phyloP scores from a whole-genome alignment of 64 coral and sea anemone genomes.

The Acropora yongei region DNA sequence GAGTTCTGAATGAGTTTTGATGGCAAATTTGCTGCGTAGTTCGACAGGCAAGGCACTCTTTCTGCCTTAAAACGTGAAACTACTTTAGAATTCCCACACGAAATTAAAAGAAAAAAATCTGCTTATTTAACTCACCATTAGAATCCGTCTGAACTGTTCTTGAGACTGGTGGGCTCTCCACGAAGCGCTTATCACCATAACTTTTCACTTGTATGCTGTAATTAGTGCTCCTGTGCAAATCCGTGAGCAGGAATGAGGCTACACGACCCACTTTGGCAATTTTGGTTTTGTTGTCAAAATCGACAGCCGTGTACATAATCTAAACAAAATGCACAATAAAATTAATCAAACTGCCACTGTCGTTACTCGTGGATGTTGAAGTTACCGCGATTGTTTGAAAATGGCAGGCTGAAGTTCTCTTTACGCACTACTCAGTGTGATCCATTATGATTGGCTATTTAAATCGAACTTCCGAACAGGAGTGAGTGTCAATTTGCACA shows the following conservation, averaged over 20 bases:
- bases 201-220: conserved; percentile 60
- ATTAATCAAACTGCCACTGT: no score
- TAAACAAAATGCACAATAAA: neutral
- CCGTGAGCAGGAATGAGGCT: conserved; percentile 72
- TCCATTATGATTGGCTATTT: no score
- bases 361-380: no score
- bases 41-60: no score
- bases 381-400: no score
- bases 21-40: no score
- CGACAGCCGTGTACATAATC: conserved; percentile 63
- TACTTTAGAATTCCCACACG: neutral
- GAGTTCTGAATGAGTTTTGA: no score
- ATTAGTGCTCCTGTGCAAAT: conserved; percentile 30
- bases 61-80: neutral
- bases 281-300: neutral
- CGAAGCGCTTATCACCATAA: conserved; percentile 62
- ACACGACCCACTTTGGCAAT: conserved; percentile 17
- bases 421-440: no score
- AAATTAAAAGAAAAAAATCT: neutral
- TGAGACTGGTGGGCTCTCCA: conserved; percentile 36
- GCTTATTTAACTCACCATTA: conserved; percentile 34
- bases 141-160: conserved; percentile 60
- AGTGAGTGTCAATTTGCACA: no score
- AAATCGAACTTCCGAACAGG: no score
- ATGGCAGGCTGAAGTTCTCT: no score